Conservation (phyloP, 2,113 vertebrate genomes). For the Cercocebus atys region DNA sequence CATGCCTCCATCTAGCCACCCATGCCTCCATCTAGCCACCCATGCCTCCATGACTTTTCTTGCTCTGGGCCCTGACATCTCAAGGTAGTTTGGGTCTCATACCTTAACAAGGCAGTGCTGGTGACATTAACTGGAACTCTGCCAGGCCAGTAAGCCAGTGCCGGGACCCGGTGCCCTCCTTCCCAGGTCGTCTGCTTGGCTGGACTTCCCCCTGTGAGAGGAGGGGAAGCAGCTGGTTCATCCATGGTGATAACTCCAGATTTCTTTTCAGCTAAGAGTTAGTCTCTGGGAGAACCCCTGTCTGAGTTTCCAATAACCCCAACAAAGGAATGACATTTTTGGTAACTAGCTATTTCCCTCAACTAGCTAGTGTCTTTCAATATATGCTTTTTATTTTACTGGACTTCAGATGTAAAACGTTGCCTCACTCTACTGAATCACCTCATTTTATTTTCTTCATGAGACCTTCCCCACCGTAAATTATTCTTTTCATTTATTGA, state of each 20-base stretch:
- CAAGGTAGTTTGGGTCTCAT: not conserved
- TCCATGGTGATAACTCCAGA: not conserved
- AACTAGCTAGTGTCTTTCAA: not conserved
- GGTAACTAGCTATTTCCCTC: not conserved
- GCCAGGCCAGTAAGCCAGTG: slow-evolving; percentile 92
- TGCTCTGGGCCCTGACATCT: not conserved
- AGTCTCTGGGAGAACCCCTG: not conserved
- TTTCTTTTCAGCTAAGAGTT: accelerated
- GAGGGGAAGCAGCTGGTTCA: not conserved
- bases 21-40: too few relatives aligned
- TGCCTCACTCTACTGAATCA: not conserved
- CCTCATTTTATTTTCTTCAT: not conserved
- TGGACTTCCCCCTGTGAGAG: slow-evolving; percentile 90
- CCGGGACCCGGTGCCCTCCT: slow-evolving; percentile 95
- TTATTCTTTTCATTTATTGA: not conserved
- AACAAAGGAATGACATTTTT: not conserved
- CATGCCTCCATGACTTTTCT: accelerated
- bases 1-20: accelerated
- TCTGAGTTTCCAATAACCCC: not conserved
- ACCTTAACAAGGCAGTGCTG: slow-evolving; percentile 92
- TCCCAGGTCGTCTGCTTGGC: slow-evolving; percentile 97
- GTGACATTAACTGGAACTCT: slow-evolving; percentile 87
- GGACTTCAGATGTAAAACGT: not conserved
- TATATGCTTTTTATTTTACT: not conserved
- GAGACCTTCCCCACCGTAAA: not conserved